Conservation (phyloP, 2,888 invertebrate species). For the Chelonus formosanus region DNA sequence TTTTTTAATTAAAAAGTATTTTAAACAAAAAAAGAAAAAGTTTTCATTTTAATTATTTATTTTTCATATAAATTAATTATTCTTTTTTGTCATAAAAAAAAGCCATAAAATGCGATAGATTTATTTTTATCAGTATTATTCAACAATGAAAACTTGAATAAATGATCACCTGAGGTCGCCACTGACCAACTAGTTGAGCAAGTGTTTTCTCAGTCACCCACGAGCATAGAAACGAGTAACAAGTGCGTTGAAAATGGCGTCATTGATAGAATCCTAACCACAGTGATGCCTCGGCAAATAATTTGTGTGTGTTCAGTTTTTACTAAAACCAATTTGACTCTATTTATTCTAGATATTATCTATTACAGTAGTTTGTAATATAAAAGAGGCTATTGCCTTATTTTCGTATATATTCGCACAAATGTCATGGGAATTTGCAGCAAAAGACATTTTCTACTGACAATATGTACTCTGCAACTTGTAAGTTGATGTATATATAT, state of each 20-base stretch:
- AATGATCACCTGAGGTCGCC: too few species aligned
- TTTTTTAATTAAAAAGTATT: too few species aligned
- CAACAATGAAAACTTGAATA: too few species aligned
- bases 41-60: too few species aligned
- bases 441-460: slow-evolving; percentile 64
- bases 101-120: too few species aligned
- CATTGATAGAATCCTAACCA: slow-evolving; percentile 20
- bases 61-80: too few species aligned
- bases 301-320: background rate
- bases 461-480: slow-evolving; percentile 64
- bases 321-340: background rate
- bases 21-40: too few species aligned
- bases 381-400: slow-evolving; percentile 9
- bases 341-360: background rate
- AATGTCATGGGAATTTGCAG: slow-evolving; percentile 66
- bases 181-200: slow-evolving; percentile 6
- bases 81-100: too few species aligned
- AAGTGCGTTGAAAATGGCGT: slow-evolving; percentile 45
- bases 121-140: too few species aligned
- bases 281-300: slow-evolving; percentile 27
- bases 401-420: slow-evolving; percentile 32
- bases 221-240: slow-evolving; percentile 35
- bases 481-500: slow-evolving; percentile 55
- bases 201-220: slow-evolving; percentile 41
- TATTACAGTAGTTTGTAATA: slow-evolving; percentile 16